Evolutionary conservation across 2,113 vertebrate genomes (phyloP).

Genomic region (Dipodomys merriami): DNA sequence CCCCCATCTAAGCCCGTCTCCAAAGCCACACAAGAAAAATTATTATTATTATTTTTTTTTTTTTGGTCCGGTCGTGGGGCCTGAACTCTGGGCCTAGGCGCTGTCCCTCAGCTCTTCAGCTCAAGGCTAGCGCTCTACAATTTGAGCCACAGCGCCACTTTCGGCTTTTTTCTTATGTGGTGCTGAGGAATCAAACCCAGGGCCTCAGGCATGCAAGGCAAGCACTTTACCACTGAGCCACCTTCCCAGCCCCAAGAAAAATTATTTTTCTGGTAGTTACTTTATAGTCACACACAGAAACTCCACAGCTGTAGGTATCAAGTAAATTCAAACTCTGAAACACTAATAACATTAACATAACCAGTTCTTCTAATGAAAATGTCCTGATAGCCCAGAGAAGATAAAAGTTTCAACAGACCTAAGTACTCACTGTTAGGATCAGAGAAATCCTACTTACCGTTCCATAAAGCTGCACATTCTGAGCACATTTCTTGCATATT

Average conservation of each 20-base stretch:
- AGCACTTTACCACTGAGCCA: too few relatives aligned
- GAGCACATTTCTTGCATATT: conserved; percentile 91
- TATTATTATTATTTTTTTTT: not conserved
- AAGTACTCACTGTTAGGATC: not conserved
- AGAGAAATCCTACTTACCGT: conserved; percentile 84
- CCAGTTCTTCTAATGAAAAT: conserved; percentile 32
- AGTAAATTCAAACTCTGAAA: conserved; percentile 17
- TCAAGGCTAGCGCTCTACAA: too few relatives aligned
- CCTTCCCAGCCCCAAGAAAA: not conserved
- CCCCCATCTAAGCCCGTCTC: not conserved
- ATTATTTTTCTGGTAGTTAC: conserved; percentile 7
- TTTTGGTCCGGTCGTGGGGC: too few relatives aligned
- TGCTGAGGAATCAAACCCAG: too few relatives aligned
- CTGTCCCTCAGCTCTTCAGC: too few relatives aligned
- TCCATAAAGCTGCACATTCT: conserved; percentile 90
- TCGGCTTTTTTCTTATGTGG: too few relatives aligned
- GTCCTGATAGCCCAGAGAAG: not conserved
- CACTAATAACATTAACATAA: not conserved
- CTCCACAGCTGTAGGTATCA: conserved; percentile 1
- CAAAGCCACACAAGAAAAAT: conserved; percentile 34
- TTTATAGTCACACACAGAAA: conserved; percentile 18
- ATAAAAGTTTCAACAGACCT: not conserved
- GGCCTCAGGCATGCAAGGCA: too few relatives aligned
- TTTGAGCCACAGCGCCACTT: too few relatives aligned
- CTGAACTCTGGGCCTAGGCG: too few relatives aligned